Percentiles rank a stretch among this genome's conserved stretches.
Evolutionary conservation across 2,797 vertebrate genomes (phyloP).

Genomic region (Nyctibius grandis): DNA sequence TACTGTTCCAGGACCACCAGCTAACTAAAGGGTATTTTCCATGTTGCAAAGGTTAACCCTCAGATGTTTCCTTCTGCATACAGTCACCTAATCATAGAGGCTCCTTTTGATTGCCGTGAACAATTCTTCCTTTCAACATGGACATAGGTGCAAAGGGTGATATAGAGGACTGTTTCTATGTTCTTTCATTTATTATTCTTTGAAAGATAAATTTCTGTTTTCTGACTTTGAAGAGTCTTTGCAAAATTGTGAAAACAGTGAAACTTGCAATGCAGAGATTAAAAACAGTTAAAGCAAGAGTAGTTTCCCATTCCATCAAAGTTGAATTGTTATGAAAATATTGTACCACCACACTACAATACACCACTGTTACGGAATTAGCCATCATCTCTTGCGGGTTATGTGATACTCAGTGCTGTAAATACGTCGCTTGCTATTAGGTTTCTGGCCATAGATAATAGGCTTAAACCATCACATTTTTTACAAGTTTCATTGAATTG

Average conservation of each 20-base stretch:
- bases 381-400: not conserved
- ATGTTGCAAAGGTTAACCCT: not conserved
- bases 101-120: not conserved
- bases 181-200: not conserved
- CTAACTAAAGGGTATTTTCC: not conserved
- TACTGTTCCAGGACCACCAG: not conserved
- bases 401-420: not conserved
- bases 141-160: not conserved
- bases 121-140: not conserved
- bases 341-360: not conserved
- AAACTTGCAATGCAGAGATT: not conserved
- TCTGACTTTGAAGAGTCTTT: not conserved
- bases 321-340: not conserved
- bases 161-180: not conserved
- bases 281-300: not conserved
- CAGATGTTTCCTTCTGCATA: not conserved
- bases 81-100: not conserved
- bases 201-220: not conserved
- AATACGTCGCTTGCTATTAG: not conserved
- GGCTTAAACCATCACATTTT: slow-evolving; percentile 9
- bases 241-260: not conserved
- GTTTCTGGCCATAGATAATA: not conserved
- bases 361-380: not conserved
- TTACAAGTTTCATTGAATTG: not conserved
- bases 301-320: not conserved